Percentiles rank a stretch among this genome's conserved stretches.
phyloP scores from a whole-genome alignment of 2,888 invertebrate species.

The Acleris emargana region DNA sequence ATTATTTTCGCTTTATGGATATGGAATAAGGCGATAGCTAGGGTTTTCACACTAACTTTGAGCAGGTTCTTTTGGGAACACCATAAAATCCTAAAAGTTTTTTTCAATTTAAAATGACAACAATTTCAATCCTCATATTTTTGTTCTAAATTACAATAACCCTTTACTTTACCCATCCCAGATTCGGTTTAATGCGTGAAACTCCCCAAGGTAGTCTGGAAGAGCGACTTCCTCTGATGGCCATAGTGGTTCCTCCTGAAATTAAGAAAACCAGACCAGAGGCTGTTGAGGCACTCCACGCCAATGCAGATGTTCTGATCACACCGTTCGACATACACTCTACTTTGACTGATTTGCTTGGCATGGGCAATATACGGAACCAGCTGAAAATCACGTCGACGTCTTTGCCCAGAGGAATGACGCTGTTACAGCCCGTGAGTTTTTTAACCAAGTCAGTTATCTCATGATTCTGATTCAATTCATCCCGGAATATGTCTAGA shows the following conservation, averaged over 20 bases:
- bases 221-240: constrained; percentile 92
- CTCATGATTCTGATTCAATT: not conserved
- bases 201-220: constrained; percentile 94
- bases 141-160: too few relatives aligned
- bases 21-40: too few relatives aligned
- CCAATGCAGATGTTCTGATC: constrained; percentile 86
- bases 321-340: constrained; percentile 93
- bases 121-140: too few relatives aligned
- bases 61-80: too few relatives aligned
- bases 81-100: too few relatives aligned
- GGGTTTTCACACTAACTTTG: too few relatives aligned
- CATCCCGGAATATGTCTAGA: too few relatives aligned
- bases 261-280: constrained; percentile 85
- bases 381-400: not conserved
- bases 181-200: constrained; percentile 89
- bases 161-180: constrained; percentile 49
- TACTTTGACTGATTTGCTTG: not conserved
- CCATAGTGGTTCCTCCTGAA: constrained; percentile 88
- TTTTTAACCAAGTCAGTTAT: not conserved
- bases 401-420: not conserved
- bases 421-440: not conserved
- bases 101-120: too few relatives aligned
- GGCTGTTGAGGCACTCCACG: constrained; percentile 84
- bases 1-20: too few relatives aligned
- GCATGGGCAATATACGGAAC: not conserved